phyloP scores from a whole-genome alignment of 2,888 invertebrate species.

The Ypsolopha scabrella region DNA sequence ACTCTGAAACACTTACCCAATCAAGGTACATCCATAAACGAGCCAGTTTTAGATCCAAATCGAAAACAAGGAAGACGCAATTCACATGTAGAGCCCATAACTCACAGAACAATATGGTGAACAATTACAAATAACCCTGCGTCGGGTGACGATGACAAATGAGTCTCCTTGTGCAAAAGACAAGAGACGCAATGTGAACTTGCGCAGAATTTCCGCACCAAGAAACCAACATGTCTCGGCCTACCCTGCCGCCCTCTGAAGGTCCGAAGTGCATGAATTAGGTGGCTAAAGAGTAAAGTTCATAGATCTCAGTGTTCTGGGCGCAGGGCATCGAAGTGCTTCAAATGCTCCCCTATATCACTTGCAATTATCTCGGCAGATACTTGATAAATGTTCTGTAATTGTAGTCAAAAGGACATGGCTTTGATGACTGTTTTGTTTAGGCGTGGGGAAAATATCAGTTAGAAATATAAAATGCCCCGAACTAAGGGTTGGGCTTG shows the following conservation, averaged over 20 bases:
- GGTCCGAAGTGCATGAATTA: not conserved
- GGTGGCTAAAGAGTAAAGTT: not conserved
- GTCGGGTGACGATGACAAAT: constrained; percentile 64
- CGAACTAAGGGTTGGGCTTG: too few relatives aligned
- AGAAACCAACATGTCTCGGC: constrained; percentile 16
- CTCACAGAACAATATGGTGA: constrained; percentile 61
- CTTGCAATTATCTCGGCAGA: constrained; percentile 28
- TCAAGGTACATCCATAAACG: not conserved
- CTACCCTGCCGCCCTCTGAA: constrained; percentile 5
- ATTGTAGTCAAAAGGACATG: constrained; percentile 12
- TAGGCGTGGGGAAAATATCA: not conserved
- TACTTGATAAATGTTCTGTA: constrained; percentile 29
- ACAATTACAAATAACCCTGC: constrained; percentile 59
- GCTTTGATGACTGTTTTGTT: not conserved
- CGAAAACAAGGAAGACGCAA: constrained; percentile 32
- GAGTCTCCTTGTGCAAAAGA: constrained; percentile 48
- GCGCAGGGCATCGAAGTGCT: constrained; percentile 3
- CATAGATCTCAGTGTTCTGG: constrained; percentile 2
- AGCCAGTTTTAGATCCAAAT: not conserved
- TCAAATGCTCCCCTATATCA: constrained; percentile 17
- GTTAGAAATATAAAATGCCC: too few relatives aligned
- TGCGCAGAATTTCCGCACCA: constrained; percentile 16
- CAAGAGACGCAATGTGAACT: constrained; percentile 31
- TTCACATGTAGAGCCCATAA: constrained; percentile 45
- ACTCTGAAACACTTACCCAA: not conserved